phyloP scores from a whole-genome alignment of 2,888 invertebrate species.

The Sepioteuthis lessoniana region DNA sequence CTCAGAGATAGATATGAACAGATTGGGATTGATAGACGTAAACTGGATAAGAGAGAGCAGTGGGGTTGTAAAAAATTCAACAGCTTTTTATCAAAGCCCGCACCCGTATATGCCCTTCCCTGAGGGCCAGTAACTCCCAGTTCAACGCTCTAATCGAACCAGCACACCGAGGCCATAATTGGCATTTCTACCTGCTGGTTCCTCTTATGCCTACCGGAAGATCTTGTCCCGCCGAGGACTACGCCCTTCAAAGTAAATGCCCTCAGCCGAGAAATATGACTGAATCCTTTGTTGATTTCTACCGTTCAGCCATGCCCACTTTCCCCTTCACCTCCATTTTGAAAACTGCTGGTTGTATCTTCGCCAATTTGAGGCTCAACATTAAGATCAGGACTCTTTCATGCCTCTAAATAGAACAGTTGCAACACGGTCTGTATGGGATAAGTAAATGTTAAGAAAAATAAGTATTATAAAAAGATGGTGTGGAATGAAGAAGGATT shows the following conservation, averaged over 20 bases:
- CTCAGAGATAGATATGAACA: too few relatives aligned
- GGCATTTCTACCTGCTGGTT: background rate
- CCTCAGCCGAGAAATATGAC: background rate
- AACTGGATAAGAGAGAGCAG: background rate
- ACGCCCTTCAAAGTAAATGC: background rate
- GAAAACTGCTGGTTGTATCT: background rate
- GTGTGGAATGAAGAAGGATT: too few relatives aligned
- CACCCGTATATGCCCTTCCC: background rate
- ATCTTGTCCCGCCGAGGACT: background rate
- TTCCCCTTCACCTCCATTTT: too few relatives aligned
- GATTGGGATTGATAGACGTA: background rate
- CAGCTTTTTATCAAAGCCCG: background rate
- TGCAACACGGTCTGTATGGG: background rate
- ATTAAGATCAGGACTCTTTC: background rate
- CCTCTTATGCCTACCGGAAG: background rate
- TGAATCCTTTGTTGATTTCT: background rate
- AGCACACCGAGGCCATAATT: background rate
- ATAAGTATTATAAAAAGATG: background rate
- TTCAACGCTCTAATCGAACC: too few relatives aligned
- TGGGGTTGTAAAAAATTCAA: too few relatives aligned
- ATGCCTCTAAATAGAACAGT: background rate
- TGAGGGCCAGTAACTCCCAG: too few relatives aligned
- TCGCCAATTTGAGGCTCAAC: background rate
- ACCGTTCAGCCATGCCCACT: background rate
- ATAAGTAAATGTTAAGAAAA: background rate